These are phyloP conservation scores for Heliconius hortense DNA, from an alignment of 2,888 invertebrate species.

Conservation along the genomic window DNA sequence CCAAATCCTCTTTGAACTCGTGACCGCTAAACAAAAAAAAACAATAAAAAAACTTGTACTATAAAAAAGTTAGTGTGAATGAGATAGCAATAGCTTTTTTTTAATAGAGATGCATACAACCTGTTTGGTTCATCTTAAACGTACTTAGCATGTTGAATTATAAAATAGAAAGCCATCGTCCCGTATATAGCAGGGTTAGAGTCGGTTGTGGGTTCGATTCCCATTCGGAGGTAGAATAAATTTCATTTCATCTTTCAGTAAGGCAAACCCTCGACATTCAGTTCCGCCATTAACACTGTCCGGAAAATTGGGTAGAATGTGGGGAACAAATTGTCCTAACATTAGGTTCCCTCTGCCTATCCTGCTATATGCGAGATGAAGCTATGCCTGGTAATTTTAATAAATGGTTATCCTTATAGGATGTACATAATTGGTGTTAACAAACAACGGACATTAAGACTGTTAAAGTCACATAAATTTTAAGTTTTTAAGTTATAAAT, in stretches of 20 bases:
- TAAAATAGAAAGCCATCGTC: neutral
- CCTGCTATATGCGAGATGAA: no score
- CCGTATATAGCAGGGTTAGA: no score
- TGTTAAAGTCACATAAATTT: neutral
- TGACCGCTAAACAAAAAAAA: neutral
- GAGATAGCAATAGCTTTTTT: constrained; percentile 4
- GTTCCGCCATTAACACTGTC: no score
- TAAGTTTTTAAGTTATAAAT: no score
- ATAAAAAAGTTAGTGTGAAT: neutral
- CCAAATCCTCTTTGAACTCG: neutral
- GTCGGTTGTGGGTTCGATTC: no score
- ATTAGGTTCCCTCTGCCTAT: no score
- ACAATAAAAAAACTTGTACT: constrained; percentile 4
- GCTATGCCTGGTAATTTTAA: no score
- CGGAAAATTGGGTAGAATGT: no score
- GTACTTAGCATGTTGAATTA: constrained; percentile 1
- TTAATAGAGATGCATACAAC: neutral
- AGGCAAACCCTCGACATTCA: no score
- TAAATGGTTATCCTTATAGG: neutral
- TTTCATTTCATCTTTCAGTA: no score
- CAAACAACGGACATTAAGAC: neutral
- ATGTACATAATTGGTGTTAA: neutral
- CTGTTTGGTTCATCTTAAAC: constrained; percentile 3
- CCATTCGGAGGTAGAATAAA: no score
- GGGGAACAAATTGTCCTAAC: no score